Base-by-base conservation (phyloP, 2,113 vertebrate genomes). In the Micronycteris hirsuta region DNA sequence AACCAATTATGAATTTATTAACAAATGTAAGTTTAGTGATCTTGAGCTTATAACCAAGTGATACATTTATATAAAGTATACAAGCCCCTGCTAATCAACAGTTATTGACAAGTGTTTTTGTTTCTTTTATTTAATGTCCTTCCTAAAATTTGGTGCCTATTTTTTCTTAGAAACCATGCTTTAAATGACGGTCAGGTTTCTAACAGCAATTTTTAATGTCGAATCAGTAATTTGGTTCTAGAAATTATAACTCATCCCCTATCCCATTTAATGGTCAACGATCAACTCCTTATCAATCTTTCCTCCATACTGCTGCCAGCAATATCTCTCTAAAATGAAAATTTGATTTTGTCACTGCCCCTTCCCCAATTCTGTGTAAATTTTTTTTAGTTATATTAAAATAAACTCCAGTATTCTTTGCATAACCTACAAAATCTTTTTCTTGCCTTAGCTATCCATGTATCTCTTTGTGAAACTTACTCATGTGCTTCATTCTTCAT, bases 291-390 rank as follows among this genome's bases (percentile, higher is more conserved):
- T 9, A 2, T 45, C 19, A 15, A 3, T 45, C 6, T 76, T 76
- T 70, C 9, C 33, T 87, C 43, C 15, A 82, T 1, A 65, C 2
- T 45, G 9, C 70, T 95, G 65, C 24, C 45, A 81, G 8, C 1
- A 67, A 67, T 31, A 77, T 58, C 9, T 89, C 19, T 84, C 90
- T n/a, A 92, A 91, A 86, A 47, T 92, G 28, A 84, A 95, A 67
- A 78, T 61, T n/a, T 58, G 17, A 71, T 31, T 9, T 76, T 89
- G 70, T 92, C 31, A 82, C 26, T 90, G 47, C 0, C 4, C 13
- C 54, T 45, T 26, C 74, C 20, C 5, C 10, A 81, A 7, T 70
- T 16, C n/a, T 77, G 0, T 67, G 74, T 45, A 81, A 31, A 36
- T 63, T 71, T 1, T 67, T 77, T 77, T 41, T 2, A 65, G 15